Percentiles rank a stretch among this genome's conserved stretches.
Conservation (phyloP, 1,140 invertebrate species). For the Euschistus heros region DNA sequence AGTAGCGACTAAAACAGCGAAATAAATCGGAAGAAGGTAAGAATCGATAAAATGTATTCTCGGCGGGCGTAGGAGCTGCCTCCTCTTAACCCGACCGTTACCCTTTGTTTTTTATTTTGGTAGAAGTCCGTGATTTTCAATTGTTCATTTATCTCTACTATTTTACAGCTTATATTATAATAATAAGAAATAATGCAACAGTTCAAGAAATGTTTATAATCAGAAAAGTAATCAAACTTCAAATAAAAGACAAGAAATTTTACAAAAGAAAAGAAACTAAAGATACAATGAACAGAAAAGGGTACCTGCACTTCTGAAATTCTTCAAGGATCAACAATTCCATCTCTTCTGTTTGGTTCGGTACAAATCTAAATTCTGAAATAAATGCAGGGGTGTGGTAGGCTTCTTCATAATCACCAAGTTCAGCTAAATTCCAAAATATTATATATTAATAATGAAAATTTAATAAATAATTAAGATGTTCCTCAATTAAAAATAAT, state of each 20-base stretch:
- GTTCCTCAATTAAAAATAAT: not conserved
- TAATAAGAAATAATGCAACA: not conserved
- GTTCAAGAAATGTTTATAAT: not conserved
- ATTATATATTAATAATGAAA: not conserved
- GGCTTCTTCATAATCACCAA: slow-evolving; percentile 89
- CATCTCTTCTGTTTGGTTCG: slow-evolving; percentile 85
- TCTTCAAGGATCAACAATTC: slow-evolving; percentile 84
- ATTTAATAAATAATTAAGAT: not conserved
- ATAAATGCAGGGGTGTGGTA: slow-evolving; percentile 89
- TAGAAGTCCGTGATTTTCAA: too few relatives aligned
- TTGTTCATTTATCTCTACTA: not conserved
- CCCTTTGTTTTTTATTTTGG: too few relatives aligned
- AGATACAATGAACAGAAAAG: not conserved
- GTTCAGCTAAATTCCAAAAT: slow-evolving; percentile 60
- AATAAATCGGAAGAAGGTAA: too few relatives aligned
- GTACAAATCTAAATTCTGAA: slow-evolving; percentile 94
- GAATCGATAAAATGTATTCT: too few relatives aligned
- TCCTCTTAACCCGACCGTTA: too few relatives aligned
- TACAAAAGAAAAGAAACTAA: not conserved
- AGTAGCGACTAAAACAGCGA: too few relatives aligned
- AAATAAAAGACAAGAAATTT: not conserved
- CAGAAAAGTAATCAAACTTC: not conserved
- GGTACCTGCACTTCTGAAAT: slow-evolving; percentile 63
- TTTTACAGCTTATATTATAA: not conserved
- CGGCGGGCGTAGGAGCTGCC: too few relatives aligned